Conservation (phyloP, 2,888 invertebrate species). For the Acronicta alni region DNA sequence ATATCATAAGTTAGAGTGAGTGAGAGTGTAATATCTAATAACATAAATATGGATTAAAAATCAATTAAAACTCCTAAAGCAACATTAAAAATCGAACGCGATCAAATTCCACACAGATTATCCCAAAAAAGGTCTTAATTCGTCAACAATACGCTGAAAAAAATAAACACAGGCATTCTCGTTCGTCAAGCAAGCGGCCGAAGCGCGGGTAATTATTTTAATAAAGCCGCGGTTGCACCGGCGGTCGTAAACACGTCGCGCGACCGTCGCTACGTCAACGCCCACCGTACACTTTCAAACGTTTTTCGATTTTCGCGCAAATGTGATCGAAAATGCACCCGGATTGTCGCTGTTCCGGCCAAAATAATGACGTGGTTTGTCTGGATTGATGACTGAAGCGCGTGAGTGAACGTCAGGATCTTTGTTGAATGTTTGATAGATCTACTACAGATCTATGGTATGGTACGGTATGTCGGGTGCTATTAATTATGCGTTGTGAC, state of each 20-base stretch:
- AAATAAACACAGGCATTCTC: constrained; percentile 62
- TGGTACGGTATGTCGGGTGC: constrained; percentile 21
- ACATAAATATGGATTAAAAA: too few species aligned
- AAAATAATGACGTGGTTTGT: constrained; percentile 44
- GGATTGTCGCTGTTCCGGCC: constrained; percentile 23
- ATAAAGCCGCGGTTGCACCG: constrained; percentile 67
- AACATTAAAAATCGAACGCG: constrained; percentile 27
- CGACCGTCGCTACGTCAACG: constrained; percentile 64
- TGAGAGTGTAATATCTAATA: too few species aligned
- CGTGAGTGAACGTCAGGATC: constrained; percentile 28
- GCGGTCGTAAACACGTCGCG: constrained; percentile 70
- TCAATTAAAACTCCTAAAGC: constrained; percentile 3
- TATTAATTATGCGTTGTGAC: constrained; percentile 26
- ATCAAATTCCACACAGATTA: constrained; percentile 27
- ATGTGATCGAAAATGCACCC: constrained; percentile 57
- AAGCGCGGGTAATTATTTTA: constrained; percentile 74
- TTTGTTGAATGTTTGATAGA: constrained; percentile 47
- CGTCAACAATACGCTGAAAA: constrained; percentile 57
- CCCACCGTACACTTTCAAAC: constrained; percentile 65
- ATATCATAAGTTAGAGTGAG: not conserved
- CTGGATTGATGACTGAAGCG: constrained; percentile 40
- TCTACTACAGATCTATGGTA: too few species aligned
- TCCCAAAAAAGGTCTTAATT: constrained; percentile 56
- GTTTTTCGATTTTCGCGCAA: constrained; percentile 69
- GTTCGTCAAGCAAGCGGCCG: constrained; percentile 64